Base-by-base conservation (phyloP, 2,797 vertebrate species). In the Anas acuta region DNA sequence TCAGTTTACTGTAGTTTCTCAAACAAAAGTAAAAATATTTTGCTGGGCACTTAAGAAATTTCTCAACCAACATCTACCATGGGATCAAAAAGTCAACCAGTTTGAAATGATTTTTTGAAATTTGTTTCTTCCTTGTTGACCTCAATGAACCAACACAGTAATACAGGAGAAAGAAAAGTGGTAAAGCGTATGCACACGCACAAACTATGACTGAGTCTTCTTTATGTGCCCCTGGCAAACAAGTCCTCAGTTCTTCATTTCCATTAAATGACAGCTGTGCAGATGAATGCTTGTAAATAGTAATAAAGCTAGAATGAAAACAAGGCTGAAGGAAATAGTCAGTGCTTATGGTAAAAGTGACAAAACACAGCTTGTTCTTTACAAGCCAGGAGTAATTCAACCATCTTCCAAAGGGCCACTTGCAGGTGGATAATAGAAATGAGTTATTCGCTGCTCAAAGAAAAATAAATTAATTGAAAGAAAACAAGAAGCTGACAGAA, bases 331-430 rank as follows among this genome's bases (percentile, higher is more conserved):
- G 58, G 87, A 76, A 92, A 73, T 53, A 56, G 71, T 57, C 19
- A 89, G 76, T 60, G 67, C 86, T 89, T 84, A 60, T 76, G 80
- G 58, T 45, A 92, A 45, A 91, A 17, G 25, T 45, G 33, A 93
- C 74, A 95, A 92, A 95, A 95, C 69, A 11, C 94, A 97, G 90
- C 33, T 84, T 94, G 79, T 71, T 95, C 72, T 95, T 96, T 67
- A 78, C 51, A 93, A 87, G 77, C 82, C 15, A 77, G 72, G 12
- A 83, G n/a, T 57, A 96, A 96, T 90, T 96, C 86, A 95, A 76
- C 91, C 86, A 91, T 94, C 35, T 78, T 96, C 90, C 39, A 69
- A 93, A 92, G 94, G 92, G 65, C 77, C 62, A 71, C 70, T 96
- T 95, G 74, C 90, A 93, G 80, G 88, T 85, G 41, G 85, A 87